Conservation (phyloP, 1,140 invertebrate species). For the Akabosia matsudoensis region DNA sequence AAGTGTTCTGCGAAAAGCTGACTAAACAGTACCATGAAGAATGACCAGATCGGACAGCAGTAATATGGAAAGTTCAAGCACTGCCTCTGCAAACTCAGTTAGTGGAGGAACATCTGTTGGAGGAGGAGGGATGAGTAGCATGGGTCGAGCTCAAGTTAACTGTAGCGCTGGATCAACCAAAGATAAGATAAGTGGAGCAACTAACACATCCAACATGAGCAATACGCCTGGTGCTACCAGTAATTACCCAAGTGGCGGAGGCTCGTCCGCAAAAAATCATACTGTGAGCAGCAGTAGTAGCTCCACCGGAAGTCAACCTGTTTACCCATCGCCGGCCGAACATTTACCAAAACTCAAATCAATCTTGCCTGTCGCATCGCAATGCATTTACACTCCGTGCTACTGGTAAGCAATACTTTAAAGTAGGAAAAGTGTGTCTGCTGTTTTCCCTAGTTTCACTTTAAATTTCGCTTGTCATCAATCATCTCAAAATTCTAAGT, state of each 20-base stretch:
- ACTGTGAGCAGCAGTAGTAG: constrained; percentile 8
- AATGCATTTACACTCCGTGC: constrained; percentile 45
- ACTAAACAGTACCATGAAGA: constrained; percentile 17
- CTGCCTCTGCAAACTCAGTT: background rate
- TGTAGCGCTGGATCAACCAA: constrained; percentile 2
- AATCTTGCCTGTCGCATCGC: constrained; percentile 39
- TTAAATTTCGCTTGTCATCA: background rate
- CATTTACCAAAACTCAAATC: constrained; percentile 39
- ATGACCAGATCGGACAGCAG: constrained; percentile 10
- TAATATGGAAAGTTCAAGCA: constrained; percentile 9
- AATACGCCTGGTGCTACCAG: constrained; percentile 21
- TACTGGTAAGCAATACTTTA: constrained; percentile 45
- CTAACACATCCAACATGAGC: constrained; percentile 21
- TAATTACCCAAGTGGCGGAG: constrained; percentile 31
- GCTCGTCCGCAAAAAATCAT: constrained; percentile 10
- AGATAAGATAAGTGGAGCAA: background rate
- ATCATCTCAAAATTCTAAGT: background rate
- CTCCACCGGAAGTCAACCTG: constrained; percentile 34
- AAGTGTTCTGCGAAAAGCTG: too few relatives aligned
- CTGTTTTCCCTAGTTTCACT: too few relatives aligned
- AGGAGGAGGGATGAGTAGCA: background rate
- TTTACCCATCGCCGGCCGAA: constrained; percentile 31
- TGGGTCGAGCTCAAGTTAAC: constrained; percentile 11
- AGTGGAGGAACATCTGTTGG: background rate
- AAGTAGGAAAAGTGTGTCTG: too few relatives aligned